phyloP scores from a whole-genome alignment of 37 sponge, comb jelly and placozoan genomes.

The Geodia barretti region DNA sequence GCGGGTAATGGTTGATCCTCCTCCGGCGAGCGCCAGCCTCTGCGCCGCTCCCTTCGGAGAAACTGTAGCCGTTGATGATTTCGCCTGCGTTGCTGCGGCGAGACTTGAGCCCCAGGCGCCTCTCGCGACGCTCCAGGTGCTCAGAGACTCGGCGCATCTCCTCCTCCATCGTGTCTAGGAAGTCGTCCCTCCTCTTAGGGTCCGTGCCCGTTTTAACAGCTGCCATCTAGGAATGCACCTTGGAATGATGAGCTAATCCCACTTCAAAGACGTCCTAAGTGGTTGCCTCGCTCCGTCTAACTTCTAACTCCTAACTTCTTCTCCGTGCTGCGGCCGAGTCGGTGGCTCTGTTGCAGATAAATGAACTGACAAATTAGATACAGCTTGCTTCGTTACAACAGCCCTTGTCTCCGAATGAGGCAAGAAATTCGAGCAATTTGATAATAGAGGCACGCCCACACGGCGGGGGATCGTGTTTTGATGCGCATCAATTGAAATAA shows the following conservation, averaged over 20 bases:
- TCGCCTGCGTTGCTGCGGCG: not conserved
- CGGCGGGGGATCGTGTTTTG: too few species aligned
- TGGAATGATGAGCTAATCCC: not conserved
- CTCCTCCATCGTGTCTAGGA: slow-evolving; percentile 66
- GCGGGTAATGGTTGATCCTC: not conserved
- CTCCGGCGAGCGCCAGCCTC: slow-evolving; percentile 3
- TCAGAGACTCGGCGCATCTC: slow-evolving; percentile 40
- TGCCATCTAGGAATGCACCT: slow-evolving; percentile 24
- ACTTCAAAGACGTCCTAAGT: not conserved
- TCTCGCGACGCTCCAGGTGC: slow-evolving; percentile 45
- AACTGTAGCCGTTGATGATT: not conserved
- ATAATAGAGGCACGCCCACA: too few species aligned
- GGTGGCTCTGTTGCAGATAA: too few species aligned
- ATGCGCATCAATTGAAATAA: too few species aligned
- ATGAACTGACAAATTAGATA: too few species aligned
- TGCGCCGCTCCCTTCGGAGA: not conserved
- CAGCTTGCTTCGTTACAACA: too few species aligned
- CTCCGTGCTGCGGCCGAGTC: too few species aligned
- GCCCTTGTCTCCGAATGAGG: too few species aligned
- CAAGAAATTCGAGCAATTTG: too few species aligned
- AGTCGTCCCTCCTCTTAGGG: not conserved
- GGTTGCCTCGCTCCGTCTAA: too few species aligned
- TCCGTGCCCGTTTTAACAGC: slow-evolving; percentile 35
- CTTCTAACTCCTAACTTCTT: too few species aligned
- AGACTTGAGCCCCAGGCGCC: not conserved